These are phyloP conservation scores for Lycorma delicatula DNA, from an alignment of 1,140 invertebrate genomes.

Conservation along the genomic window DNA sequence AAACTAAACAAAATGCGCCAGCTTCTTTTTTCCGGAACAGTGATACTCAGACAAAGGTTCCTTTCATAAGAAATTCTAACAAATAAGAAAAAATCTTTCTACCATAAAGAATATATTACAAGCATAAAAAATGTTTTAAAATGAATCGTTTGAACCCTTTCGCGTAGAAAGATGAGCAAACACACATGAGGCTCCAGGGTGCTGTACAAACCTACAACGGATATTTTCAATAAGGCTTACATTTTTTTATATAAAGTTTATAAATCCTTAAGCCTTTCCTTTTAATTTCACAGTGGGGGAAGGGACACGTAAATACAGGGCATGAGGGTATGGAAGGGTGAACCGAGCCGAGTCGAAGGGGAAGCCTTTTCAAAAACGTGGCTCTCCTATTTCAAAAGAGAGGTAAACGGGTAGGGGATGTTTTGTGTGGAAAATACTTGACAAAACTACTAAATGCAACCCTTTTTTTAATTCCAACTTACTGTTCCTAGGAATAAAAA, in stretches of 20 bases:
- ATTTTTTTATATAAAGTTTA: constrained; percentile 19
- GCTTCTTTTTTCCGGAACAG: too few species aligned
- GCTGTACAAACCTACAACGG: constrained; percentile 10
- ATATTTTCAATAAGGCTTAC: constrained; percentile 14
- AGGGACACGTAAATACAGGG: constrained; percentile 1
- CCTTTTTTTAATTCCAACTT: constrained; percentile 15
- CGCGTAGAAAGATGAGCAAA: constrained; percentile 12
- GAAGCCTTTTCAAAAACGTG: constrained; percentile 14
- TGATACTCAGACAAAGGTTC: too few species aligned
- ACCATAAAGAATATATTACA: too few species aligned
- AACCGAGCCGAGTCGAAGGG: constrained; percentile 1
- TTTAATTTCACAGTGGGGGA: constrained; percentile 10
- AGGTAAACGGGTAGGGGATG: constrained; percentile 12
- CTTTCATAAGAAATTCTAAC: too few species aligned
- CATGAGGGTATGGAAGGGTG: too few species aligned
- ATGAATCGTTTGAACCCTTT: not conserved
- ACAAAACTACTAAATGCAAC: constrained; percentile 22
- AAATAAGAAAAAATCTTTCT: too few species aligned
- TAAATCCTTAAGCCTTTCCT: constrained; percentile 25
- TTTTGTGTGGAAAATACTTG: constrained; percentile 23
- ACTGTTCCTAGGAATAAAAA: constrained; percentile 7
- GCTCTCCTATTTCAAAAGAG: constrained; percentile 18
- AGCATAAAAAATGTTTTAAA: too few species aligned
- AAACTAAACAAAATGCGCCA: too few species aligned
- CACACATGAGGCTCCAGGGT: constrained; percentile 4